These are phyloP conservation scores for Heliothis virescens DNA, from an alignment of 1,140 invertebrate species.

Conservation along the genomic window DNA sequence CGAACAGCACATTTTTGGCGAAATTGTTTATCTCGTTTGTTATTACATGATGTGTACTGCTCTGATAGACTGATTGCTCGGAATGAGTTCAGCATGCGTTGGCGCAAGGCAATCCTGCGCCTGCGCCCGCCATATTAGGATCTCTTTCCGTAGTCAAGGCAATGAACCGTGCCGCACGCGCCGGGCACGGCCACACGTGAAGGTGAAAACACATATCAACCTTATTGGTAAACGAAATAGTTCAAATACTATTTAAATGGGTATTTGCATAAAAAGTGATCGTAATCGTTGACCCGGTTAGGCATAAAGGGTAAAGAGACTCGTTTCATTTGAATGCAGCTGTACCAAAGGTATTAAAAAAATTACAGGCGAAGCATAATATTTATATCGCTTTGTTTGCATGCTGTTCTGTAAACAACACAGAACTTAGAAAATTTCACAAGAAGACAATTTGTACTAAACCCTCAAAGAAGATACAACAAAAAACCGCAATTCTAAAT, in stretches of 20 bases:
- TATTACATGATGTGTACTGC: constrained; percentile 64
- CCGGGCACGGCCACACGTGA: constrained; percentile 62
- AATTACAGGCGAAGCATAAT: not conserved
- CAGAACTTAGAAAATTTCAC: not conserved
- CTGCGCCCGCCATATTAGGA: constrained; percentile 82
- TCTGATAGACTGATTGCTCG: constrained; percentile 68
- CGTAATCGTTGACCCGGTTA: constrained; percentile 24
- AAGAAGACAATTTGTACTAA: not conserved
- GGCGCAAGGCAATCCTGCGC: constrained; percentile 82
- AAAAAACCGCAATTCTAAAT: not conserved
- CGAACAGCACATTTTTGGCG: constrained; percentile 80
- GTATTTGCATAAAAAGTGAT: constrained; percentile 34
- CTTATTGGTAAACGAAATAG: constrained; percentile 45
- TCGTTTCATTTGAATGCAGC: constrained; percentile 3
- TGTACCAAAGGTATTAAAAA: not conserved
- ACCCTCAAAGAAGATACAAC: not conserved
- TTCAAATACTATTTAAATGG: constrained; percentile 33
- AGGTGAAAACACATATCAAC: constrained; percentile 60
- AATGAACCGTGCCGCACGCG: constrained; percentile 83
- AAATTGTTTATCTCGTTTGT: constrained; percentile 56
- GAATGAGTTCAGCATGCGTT: constrained; percentile 72
- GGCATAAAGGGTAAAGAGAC: not conserved
- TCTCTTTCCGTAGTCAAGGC: constrained; percentile 81
- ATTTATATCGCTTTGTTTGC: not conserved
- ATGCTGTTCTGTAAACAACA: not conserved